These are phyloP conservation scores for Florisuga fusca DNA, from an alignment of 2,797 vertebrate genomes.

Conservation along the genomic window DNA sequence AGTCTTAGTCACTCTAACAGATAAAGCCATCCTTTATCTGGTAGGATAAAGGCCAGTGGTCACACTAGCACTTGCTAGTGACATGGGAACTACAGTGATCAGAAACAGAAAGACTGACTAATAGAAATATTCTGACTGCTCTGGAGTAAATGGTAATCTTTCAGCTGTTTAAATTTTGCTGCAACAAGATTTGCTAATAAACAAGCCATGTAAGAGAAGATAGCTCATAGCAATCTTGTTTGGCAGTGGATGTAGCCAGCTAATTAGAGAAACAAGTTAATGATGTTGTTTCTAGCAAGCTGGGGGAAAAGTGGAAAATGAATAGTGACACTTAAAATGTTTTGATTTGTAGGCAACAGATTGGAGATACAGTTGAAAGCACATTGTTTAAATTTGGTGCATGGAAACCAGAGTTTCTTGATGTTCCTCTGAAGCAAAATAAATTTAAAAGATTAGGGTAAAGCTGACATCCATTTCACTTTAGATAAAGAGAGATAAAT, in stretches of 20 bases:
- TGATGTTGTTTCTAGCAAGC: not conserved
- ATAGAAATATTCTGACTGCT: conserved; percentile 2
- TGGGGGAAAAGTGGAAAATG: not conserved
- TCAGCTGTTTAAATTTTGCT: conserved; percentile 40
- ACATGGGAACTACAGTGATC: not conserved
- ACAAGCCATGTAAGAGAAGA: not conserved
- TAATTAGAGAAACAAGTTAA: conserved; percentile 54
- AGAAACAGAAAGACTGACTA: too few relatives aligned
- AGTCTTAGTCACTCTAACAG: not conserved
- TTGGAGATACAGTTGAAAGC: not conserved
- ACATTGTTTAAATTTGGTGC: not conserved
- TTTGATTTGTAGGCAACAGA: not conserved
- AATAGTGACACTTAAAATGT: not conserved
- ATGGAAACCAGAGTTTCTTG: not conserved
- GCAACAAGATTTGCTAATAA: conserved; percentile 20
- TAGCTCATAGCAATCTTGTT: conserved; percentile 25
- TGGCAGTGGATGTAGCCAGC: conserved; percentile 26
- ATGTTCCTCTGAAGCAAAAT: not conserved
- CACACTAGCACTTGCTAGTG: conserved; percentile 15
- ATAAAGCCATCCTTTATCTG: not conserved
- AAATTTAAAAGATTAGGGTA: not conserved
- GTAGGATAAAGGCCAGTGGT: not conserved
- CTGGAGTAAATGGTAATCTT: not conserved
- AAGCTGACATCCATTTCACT: not conserved
- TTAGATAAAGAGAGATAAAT: not conserved